phyloP scores from a whole-genome alignment of 2,888 invertebrate species.

The Tetropium fuscum region DNA sequence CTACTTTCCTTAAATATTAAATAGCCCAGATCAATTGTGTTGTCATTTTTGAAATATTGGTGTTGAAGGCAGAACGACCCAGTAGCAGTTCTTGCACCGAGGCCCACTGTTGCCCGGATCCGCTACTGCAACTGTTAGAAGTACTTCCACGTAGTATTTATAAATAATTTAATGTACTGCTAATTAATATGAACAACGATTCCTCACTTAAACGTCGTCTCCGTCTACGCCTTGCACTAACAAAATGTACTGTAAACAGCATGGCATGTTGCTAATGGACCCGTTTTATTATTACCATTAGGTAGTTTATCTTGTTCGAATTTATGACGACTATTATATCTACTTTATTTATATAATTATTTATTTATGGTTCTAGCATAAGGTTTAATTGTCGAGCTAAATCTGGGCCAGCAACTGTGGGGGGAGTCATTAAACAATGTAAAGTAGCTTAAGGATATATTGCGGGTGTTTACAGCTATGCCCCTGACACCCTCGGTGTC shows the following conservation, averaged over 20 bases:
- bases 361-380: neutral
- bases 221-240: slow-evolving; percentile 9
- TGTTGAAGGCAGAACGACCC: too few species aligned
- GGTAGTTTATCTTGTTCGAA: slow-evolving; percentile 9
- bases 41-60: too few species aligned
- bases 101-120: too few species aligned
- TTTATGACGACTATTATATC: slow-evolving; percentile 8
- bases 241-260: slow-evolving; percentile 16
- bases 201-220: slow-evolving; percentile 2
- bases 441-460: too few species aligned
- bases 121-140: too few species aligned
- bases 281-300: slow-evolving; percentile 18
- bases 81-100: too few species aligned
- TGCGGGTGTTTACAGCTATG: too few species aligned
- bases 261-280: slow-evolving; percentile 18
- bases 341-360: slow-evolving; percentile 12
- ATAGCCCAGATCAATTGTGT: too few species aligned
- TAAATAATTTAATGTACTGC: slow-evolving; percentile 6
- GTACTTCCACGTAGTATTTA: neutral
- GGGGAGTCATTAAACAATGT: too few species aligned
- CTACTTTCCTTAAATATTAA: too few species aligned
- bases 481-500: too few species aligned
- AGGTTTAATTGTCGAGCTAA: neutral
- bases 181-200: slow-evolving; percentile 5
- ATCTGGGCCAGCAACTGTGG: neutral